Evolutionary conservation across 2,113 vertebrate species (phyloP).

Genomic region (Psilopsiagon aymara): DNA sequence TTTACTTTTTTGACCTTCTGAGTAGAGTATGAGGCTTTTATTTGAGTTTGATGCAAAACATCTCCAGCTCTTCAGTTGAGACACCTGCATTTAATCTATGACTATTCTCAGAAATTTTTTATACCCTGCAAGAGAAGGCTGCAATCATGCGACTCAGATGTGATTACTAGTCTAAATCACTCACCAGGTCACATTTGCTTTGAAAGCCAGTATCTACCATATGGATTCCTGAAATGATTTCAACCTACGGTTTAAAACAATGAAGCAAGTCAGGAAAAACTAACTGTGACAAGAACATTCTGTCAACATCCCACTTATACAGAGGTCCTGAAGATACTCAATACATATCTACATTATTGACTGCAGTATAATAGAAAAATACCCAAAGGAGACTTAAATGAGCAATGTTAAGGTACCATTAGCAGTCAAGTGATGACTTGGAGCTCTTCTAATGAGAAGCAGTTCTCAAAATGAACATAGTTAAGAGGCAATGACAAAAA

Average conservation of each 20-base stretch:
- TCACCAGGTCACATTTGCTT: slow-evolving; percentile 14
- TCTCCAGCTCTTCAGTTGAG: slow-evolving; percentile 59
- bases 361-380: not conserved
- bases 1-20: slow-evolving; percentile 47
- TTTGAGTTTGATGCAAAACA: slow-evolving; percentile 74
- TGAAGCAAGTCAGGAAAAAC: not conserved
- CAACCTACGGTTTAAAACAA: not conserved
- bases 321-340: not conserved
- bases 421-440: not conserved
- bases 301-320: not conserved
- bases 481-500: slow-evolving; percentile 24
- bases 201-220: not conserved
- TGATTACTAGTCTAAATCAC: slow-evolving; percentile 52
- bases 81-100: slow-evolving; percentile 82
- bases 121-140: slow-evolving; percentile 58
- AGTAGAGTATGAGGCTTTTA: slow-evolving; percentile 41
- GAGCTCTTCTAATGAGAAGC: slow-evolving; percentile 17
- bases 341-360: not conserved
- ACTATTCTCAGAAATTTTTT: slow-evolving; percentile 70
- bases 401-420: not conserved
- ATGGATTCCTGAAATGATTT: not conserved
- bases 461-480: slow-evolving; percentile 17
- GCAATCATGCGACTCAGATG: slow-evolving; percentile 53
- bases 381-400: not conserved
- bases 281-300: not conserved